Percentiles rank a stretch among this genome's conserved stretches.
Conservation (phyloP, 2,888 invertebrate species). For the Acanthopleura granulata region DNA sequence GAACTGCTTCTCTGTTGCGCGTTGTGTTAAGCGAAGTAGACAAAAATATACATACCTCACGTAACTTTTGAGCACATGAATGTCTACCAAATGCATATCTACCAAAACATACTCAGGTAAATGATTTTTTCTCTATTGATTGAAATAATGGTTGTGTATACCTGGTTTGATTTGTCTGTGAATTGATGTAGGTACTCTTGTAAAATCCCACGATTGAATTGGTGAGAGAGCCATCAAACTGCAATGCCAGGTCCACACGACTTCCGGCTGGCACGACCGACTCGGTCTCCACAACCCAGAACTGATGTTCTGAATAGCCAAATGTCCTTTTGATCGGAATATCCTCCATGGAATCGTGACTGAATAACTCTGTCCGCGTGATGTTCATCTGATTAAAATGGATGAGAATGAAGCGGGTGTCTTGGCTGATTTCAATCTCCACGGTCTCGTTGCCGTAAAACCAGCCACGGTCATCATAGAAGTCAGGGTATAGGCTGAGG, state of each 20-base stretch:
- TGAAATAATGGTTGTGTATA: conserved; percentile 27
- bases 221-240: conserved; percentile 78
- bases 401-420: conserved; percentile 71
- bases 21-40: too few relatives aligned
- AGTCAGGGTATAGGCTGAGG: conserved; percentile 78
- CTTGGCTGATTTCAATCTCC: conserved; percentile 56
- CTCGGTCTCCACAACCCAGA: conserved; percentile 68
- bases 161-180: conserved; percentile 53
- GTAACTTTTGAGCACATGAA: too few relatives aligned
- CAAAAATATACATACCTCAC: too few relatives aligned
- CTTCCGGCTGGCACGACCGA: conserved; percentile 44
- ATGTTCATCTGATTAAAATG: conserved; percentile 77
- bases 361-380: conserved; percentile 65
- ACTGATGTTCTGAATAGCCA: conserved; percentile 68
- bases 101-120: too few relatives aligned
- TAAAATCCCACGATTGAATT: conserved; percentile 82
- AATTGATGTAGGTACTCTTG: conserved; percentile 75
- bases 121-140: too few relatives aligned
- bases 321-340: conserved; percentile 57
- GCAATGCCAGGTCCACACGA: conserved; percentile 71
- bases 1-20: too few relatives aligned
- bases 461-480: conserved; percentile 71
- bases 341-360: conserved; percentile 27
- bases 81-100: too few relatives aligned
- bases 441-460: conserved; percentile 65